A percentile compares a stretch with the other conserved stretches of the same genome.
Evolutionary conservation across 2,888 invertebrate species (phyloP).

Genomic region (Odiellus spinosus): DNA sequence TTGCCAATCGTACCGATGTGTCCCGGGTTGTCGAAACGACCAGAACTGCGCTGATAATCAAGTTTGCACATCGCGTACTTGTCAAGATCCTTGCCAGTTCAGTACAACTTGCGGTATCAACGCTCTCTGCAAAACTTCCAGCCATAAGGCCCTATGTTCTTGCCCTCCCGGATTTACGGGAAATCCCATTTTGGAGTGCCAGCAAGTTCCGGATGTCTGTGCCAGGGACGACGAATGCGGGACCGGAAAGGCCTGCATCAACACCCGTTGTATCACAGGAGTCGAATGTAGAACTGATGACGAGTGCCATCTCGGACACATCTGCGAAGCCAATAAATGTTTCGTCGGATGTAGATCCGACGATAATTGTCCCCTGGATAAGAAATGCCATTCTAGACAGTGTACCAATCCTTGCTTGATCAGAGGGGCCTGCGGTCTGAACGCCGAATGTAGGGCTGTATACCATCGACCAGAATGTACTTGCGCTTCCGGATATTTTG

Average conservation of each 20-base stretch:
- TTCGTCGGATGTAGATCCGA: conserved; percentile 14
- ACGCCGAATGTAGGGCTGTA: conserved; percentile 46
- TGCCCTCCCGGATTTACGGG: conserved; percentile 53
- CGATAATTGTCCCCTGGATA: conserved; percentile 17
- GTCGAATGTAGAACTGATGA: conserved; percentile 3
- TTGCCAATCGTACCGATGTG: conserved; percentile 20
- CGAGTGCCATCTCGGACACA: conserved; percentile 5
- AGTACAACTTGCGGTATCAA: conserved; percentile 33
- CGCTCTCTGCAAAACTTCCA: conserved; percentile 53
- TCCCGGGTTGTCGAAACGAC: conserved; percentile 19
- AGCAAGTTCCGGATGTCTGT: conserved; percentile 28
- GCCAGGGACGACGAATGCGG: conserved; percentile 51
- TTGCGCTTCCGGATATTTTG: conserved; percentile 22
- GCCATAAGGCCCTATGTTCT: conserved; percentile 57
- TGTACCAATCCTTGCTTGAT: conserved; percentile 58
- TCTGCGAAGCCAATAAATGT: conserved; percentile 5
- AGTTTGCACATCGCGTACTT: conserved; percentile 20
- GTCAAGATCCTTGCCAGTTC: conserved; percentile 19
- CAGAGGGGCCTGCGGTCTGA: conserved; percentile 49
- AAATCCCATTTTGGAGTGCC: conserved; percentile 33
- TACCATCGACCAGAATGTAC: conserved; percentile 42
- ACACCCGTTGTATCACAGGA: conserved; percentile 19
- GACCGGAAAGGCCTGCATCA: conserved; percentile 41
- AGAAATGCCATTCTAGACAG: conserved; percentile 33
- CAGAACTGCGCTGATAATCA: conserved; percentile 16